Percentiles rank a stretch among this genome's conserved stretches.
Conservation (phyloP, 2,797 vertebrate genomes). For the Threskiornis aethiopicus region DNA sequence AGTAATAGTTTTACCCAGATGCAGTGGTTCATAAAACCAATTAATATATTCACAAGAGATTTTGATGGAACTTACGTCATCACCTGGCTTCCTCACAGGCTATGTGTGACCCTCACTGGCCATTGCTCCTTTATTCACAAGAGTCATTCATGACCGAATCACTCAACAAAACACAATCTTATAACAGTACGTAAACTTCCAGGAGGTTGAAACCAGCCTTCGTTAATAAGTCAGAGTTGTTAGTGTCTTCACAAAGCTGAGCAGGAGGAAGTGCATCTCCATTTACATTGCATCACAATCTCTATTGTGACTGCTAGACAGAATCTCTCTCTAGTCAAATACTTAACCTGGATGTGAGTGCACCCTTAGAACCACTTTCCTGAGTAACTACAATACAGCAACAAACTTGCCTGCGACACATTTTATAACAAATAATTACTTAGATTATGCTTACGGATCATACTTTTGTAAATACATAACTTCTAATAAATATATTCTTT, state of each 20-base stretch:
- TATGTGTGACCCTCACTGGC: neutral
- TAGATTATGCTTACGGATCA: neutral
- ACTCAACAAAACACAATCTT: neutral
- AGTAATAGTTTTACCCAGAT: neutral
- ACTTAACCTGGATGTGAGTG: neutral
- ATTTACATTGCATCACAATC: too few species aligned
- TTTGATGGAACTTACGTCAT: neutral
- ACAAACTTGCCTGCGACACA: neutral
- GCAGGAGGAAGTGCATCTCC: neutral
- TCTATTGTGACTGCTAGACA: neutral
- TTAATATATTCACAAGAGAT: neutral
- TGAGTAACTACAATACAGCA: neutral
- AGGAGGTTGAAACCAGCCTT: neutral
- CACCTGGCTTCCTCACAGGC: neutral
- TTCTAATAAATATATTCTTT: neutral
- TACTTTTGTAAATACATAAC: neutral
- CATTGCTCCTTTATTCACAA: neutral
- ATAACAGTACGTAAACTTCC: rapidly evolving
- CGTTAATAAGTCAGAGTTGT: neutral
- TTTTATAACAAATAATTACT: neutral
- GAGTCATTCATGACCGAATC: neutral
- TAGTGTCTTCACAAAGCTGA: neutral
- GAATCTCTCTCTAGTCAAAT: neutral
- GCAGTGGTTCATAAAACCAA: neutral
- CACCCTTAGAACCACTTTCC: neutral